A percentile compares a stretch with the other conserved stretches of the same genome.
Evolutionary conservation across 2,797 vertebrate species (phyloP).

Genomic region (Leptoclinus maculatus): DNA sequence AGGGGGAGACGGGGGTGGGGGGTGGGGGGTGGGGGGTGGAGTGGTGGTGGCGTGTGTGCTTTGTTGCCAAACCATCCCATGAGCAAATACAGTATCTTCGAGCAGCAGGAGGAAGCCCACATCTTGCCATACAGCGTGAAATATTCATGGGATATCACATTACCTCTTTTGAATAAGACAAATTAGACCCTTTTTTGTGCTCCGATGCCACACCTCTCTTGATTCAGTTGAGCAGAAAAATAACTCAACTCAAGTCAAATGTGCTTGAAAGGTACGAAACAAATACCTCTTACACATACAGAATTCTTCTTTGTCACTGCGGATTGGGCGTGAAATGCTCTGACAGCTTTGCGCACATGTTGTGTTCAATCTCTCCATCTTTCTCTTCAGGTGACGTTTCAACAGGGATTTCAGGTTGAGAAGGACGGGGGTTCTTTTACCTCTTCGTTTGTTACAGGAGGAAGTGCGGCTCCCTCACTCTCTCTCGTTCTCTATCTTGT

Average conservation of each 20-base stretch:
- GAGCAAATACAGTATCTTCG: slow-evolving; percentile 58
- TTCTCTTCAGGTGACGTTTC: slow-evolving; percentile 11
- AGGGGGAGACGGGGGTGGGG: slow-evolving; percentile 7
- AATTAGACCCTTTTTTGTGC: slow-evolving; percentile 44
- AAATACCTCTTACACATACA: neutral
- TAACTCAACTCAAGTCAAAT: neutral
- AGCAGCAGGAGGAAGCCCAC: slow-evolving; percentile 59
- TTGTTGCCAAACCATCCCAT: slow-evolving; percentile 66
- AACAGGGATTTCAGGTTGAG: slow-evolving; percentile 13
- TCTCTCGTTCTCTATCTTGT: slow-evolving; percentile 56
- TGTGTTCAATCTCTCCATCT: neutral
- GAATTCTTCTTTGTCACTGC: neutral
- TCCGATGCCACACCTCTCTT: slow-evolving; percentile 21
- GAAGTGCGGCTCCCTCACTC: slow-evolving; percentile 45
- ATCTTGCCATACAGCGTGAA: slow-evolving; percentile 68
- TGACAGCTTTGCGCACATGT: neutral
- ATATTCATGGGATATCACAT: slow-evolving; percentile 79
- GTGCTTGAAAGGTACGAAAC: neutral
- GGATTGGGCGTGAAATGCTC: neutral
- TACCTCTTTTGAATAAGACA: slow-evolving; percentile 71
- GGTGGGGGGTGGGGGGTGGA: neutral
- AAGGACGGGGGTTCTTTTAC: neutral
- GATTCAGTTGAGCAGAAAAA: neutral
- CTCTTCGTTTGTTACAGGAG: slow-evolving; percentile 39
- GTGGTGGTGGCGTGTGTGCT: slow-evolving; percentile 22